A percentile compares a stretch with the other conserved stretches of the same genome.
These are phyloP conservation scores for Pemphigus obesinymphae DNA, from an alignment of 1,140 invertebrate genomes.

Conservation along the genomic window DNA sequence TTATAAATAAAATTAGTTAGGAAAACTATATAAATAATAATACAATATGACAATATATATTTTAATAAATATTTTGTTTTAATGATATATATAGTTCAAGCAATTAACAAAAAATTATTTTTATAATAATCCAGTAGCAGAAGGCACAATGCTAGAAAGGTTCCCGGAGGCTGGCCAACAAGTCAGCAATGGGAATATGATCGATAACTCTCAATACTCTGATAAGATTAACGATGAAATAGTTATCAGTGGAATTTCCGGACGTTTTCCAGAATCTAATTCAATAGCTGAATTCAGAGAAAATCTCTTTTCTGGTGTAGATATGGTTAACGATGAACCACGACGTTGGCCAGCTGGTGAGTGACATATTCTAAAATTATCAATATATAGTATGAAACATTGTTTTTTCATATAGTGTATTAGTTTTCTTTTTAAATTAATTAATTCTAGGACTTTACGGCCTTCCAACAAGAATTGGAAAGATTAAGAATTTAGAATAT, in stretches of 20 bases:
- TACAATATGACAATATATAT: too few species aligned
- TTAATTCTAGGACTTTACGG: conserved; percentile 61
- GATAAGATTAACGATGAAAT: conserved; percentile 61
- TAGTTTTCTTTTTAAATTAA: background rate
- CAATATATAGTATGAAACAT: background rate
- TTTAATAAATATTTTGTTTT: background rate
- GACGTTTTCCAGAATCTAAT: conserved; percentile 80
- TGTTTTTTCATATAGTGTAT: background rate
- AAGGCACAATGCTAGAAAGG: conserved; percentile 42
- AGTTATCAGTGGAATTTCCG: conserved; percentile 84
- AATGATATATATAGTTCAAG: too few species aligned
- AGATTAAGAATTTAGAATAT: conserved; percentile 78
- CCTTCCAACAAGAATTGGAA: conserved; percentile 78
- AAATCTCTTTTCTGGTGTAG: conserved; percentile 76
- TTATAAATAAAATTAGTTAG: too few species aligned
- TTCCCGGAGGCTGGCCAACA: conserved; percentile 3
- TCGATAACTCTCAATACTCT: background rate
- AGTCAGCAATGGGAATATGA: conserved; percentile 12
- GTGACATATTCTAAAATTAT: background rate
- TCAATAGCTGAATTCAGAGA: conserved; percentile 84
- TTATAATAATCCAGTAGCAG: conserved; percentile 9
- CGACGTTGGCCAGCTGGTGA: conserved; percentile 69
- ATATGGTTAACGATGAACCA: conserved; percentile 83
- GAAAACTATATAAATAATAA: too few species aligned
- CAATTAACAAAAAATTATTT: background rate